These are phyloP conservation scores for Drosophila kurseongensis DNA, from an alignment of 1,140 invertebrate genomes.

Conservation along the genomic window DNA sequence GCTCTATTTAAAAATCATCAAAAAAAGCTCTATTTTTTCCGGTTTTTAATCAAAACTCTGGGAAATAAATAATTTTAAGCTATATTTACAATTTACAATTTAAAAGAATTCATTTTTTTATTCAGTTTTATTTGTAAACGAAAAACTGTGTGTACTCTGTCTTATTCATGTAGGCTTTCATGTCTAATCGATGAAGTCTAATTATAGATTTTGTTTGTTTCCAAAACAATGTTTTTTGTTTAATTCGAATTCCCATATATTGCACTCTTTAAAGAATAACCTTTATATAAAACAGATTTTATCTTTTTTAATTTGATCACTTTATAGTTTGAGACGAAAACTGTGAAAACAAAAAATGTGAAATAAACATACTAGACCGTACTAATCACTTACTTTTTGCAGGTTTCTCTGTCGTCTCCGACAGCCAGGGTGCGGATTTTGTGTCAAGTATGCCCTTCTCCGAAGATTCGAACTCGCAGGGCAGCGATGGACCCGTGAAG, in stretches of 20 bases:
- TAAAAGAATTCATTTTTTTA: neutral
- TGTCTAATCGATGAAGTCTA: too few relatives aligned
- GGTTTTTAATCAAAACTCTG: too few relatives aligned
- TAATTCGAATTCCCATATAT: neutral
- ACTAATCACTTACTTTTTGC: conserved; percentile 1
- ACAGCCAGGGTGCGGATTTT: conserved; percentile 94
- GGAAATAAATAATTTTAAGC: too few relatives aligned
- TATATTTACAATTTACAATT: too few relatives aligned
- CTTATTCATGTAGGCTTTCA: neutral
- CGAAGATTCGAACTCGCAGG: conserved; percentile 95
- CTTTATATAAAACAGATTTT: too few relatives aligned
- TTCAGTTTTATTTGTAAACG: neutral
- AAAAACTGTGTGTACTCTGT: conserved; percentile 1
- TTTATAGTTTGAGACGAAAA: too few relatives aligned
- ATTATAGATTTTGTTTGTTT: too few relatives aligned
- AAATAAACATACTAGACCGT: neutral
- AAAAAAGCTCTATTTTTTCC: too few relatives aligned
- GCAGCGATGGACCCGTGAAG: conserved; percentile 91
- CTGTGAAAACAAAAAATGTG: too few relatives aligned
- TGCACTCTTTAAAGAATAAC: too few relatives aligned
- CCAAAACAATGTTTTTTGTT: neutral
- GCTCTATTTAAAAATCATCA: too few relatives aligned
- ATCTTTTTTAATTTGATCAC: too few relatives aligned
- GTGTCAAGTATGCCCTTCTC: conserved; percentile 93
- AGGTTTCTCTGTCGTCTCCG: conserved; percentile 96